These are phyloP conservation scores for Leptarthrus brevirostris DNA, from an alignment of 2,888 invertebrate genomes.

Conservation along the genomic window DNA sequence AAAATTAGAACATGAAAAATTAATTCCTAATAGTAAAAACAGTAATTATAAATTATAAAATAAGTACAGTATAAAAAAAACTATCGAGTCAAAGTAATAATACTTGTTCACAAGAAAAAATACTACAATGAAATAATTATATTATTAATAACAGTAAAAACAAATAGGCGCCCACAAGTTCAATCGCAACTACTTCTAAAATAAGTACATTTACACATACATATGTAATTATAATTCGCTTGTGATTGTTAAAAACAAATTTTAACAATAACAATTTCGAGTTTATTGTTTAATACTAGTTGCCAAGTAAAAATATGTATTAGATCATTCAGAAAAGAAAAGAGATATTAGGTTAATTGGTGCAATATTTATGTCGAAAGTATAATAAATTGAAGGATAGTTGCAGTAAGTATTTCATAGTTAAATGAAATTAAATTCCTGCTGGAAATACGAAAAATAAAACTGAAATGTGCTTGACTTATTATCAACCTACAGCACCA, in stretches of 20 bases:
- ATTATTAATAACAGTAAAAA: constrained; percentile 29
- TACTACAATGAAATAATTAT: constrained; percentile 33
- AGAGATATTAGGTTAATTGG: too few relatives aligned
- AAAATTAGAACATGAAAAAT: constrained; percentile 14
- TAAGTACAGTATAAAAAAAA: constrained; percentile 35
- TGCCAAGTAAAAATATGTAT: too few relatives aligned
- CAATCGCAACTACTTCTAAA: constrained; percentile 54
- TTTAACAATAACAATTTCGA: constrained; percentile 35
- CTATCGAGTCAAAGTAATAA: constrained; percentile 35
- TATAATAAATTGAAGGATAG: too few relatives aligned
- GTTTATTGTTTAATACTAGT: background rate
- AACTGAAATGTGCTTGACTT: too few relatives aligned
- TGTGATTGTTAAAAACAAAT: constrained; percentile 17
- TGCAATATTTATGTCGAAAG: too few relatives aligned
- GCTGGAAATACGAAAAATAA: too few relatives aligned
- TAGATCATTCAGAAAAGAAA: background rate
- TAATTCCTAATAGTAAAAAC: constrained; percentile 18
- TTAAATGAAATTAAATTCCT: too few relatives aligned
- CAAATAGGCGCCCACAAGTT: constrained; percentile 52
- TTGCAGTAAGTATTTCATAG: too few relatives aligned
- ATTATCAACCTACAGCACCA: too few relatives aligned
- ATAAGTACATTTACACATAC: constrained; percentile 24
- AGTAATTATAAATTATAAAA: constrained; percentile 35
- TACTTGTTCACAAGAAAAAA: constrained; percentile 29
- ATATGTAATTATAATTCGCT: constrained; percentile 11